Evolutionary conservation across 1,140 invertebrate species (phyloP), one percentile per base, ranked within the genome.

Genomic region (Nomia melanderi): DNA sequence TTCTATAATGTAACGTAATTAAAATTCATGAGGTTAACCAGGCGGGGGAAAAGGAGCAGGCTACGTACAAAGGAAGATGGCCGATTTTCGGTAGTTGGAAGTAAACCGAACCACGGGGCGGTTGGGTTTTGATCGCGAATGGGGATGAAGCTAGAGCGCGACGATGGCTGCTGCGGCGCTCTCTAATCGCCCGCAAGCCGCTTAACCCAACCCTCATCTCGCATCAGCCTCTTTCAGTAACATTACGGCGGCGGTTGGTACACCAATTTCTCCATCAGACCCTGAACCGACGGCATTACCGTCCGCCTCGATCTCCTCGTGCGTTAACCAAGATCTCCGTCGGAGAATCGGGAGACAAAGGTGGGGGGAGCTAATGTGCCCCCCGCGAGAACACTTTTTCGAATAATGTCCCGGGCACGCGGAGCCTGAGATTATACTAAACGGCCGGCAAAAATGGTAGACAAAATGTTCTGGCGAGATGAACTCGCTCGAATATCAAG

Each of bases 151-250:
- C 59, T 77, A 70, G 78, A 79, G 65, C 64, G 77, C 80, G 57
- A 82, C 74, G 81, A 81, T 69, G 74, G 44, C 76, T 83, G 79
- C 67, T 65, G 82, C 73, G 77, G 71, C 76, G 78, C 78, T 84
- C 86, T 87, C 79, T 88, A 89, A 89, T 89, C 86, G 87, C 59
- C 81, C 84, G 76, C 86, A 89, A 89, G 86, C 88, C 87, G 88
- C 87, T 89, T 89, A 89, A 80, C 74, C 75, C 59, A 56, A 66
- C 23, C 69, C 39, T 11, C 47, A 8, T 41, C 44, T 63, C 56
- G 50, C 29, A 54, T 69, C 79, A 27, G 29, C 54, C 47, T 66
- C 64, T 71, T 64, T 80, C 59, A 47, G 57, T 44, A 65, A 57
- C 53, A 65, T 66, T 79, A 76, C 70, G 36, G 23, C 54, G 56